A percentile compares a stretch with the other conserved stretches of the same genome.
Evolutionary conservation across 2,113 vertebrate genomes (phyloP).

Genomic region (Leptobrachium ailaonicum): DNA sequence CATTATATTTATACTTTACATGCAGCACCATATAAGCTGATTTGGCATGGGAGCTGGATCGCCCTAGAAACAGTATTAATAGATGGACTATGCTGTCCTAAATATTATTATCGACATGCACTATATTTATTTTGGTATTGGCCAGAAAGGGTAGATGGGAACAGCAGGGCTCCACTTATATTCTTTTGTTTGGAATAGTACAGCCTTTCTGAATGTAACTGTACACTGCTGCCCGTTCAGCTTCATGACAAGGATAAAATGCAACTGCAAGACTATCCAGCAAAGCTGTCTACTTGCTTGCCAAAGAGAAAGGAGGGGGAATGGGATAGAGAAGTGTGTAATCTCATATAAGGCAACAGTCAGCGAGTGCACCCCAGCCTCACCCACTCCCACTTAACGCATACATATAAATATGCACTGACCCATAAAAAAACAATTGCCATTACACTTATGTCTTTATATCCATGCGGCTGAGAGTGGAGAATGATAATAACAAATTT

Average conservation of each 20-base stretch:
- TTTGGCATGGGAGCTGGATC: not conserved
- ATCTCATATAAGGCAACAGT: constrained; percentile 46
- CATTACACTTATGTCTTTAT: too few species aligned
- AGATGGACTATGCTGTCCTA: not conserved
- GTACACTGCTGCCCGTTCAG: constrained; percentile 21
- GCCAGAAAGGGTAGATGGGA: not conserved
- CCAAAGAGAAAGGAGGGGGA: constrained; percentile 12
- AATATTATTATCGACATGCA: not conserved
- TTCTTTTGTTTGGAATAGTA: not conserved
- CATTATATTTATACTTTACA: too few species aligned
- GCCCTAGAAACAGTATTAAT: too few species aligned
- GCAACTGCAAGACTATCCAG: constrained; percentile 45
- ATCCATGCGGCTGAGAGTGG: too few species aligned
- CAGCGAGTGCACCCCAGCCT: constrained; percentile 9
- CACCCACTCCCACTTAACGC: constrained; percentile 1
- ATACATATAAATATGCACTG: constrained; percentile 3
- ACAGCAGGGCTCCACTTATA: not conserved
- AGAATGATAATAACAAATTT: too few species aligned
- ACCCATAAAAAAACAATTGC: not conserved
- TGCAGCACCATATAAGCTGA: not conserved
- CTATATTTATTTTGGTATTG: not conserved
- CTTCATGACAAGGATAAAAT: constrained; percentile 37
- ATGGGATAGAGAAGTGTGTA: constrained; percentile 20
- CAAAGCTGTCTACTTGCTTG: constrained; percentile 18
- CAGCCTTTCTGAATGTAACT: not conserved